A percentile compares a stretch with the other conserved stretches of the same genome.
Evolutionary conservation across 2,113 vertebrate species (phyloP).

Genomic region (Damaliscus lunatus): DNA sequence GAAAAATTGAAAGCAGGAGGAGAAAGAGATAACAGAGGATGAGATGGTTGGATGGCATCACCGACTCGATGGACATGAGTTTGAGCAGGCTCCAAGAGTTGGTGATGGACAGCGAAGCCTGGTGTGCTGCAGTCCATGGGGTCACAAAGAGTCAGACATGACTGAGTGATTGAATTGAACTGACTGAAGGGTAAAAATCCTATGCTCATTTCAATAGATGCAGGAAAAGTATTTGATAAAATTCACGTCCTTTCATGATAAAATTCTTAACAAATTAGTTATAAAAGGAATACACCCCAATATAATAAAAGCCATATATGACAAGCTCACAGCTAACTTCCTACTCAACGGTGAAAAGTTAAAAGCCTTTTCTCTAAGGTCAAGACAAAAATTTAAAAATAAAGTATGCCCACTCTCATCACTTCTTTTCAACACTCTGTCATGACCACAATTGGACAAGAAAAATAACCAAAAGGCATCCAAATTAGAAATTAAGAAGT

Average conservation of each 20-base stretch:
- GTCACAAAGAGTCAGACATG: neutral
- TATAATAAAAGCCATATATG: neutral
- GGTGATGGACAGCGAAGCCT: neutral
- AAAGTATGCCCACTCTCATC: neutral
- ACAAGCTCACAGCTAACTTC: neutral
- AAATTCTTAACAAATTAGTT: neutral
- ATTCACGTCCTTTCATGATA: neutral
- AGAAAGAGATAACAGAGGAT: neutral
- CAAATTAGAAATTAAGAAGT: neutral
- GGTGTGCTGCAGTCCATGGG: neutral
- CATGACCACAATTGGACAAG: neutral
- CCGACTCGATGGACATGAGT: neutral
- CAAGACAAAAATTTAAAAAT: neutral
- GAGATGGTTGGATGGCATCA: neutral
- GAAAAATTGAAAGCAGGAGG: neutral
- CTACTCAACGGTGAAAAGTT: neutral
- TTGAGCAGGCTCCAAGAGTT: neutral
- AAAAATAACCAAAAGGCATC: neutral
- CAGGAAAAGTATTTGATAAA: neutral
- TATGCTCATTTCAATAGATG: neutral
- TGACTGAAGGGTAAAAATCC: neutral
- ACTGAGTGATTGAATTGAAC: neutral
- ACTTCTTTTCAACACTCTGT: neutral
- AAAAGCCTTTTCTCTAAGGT: neutral
- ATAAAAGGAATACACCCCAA: neutral